Evolutionary conservation across 1,140 invertebrate genomes (phyloP).

Genomic region (Cepaea nemoralis): DNA sequence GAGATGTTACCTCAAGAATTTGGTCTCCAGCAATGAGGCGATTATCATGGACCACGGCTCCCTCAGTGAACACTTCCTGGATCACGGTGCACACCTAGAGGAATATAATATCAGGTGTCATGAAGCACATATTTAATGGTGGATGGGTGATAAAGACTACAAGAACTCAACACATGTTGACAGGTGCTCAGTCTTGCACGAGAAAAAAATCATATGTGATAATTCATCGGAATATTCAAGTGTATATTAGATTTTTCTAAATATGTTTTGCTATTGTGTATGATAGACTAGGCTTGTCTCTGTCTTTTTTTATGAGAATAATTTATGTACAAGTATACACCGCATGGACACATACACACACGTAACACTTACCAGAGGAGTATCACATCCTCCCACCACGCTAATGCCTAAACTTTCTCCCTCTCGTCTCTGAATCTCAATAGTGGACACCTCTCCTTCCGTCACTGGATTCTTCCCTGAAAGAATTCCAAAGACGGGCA

Average conservation of each 20-base stretch:
- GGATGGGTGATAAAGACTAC: too few species aligned
- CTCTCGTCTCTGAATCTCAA: conserved; percentile 72
- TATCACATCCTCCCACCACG: conserved; percentile 75
- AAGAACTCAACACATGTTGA: too few species aligned
- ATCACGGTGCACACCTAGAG: conserved; percentile 73
- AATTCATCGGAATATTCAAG: too few species aligned
- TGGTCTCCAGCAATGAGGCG: conserved; percentile 70
- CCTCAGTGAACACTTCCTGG: conserved; percentile 74
- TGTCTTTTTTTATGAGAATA: too few species aligned
- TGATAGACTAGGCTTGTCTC: too few species aligned
- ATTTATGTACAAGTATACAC: too few species aligned
- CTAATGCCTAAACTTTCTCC: conserved; percentile 71
- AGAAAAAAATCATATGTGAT: too few species aligned
- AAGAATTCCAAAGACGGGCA: conserved; percentile 17
- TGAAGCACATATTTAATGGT: too few species aligned
- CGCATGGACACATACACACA: too few species aligned
- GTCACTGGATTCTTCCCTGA: conserved; percentile 72
- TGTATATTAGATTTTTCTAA: too few species aligned
- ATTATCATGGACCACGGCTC: conserved; percentile 68
- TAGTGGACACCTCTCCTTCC: conserved; percentile 74
- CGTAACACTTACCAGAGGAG: conserved; percentile 72
- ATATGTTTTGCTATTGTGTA: too few species aligned
- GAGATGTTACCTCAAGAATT: conserved; percentile 65
- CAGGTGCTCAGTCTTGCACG: too few species aligned
- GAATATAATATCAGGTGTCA: not conserved